Evolutionary conservation across 2,797 vertebrate species (phyloP).

Genomic region (Meriones psammophilus): DNA sequence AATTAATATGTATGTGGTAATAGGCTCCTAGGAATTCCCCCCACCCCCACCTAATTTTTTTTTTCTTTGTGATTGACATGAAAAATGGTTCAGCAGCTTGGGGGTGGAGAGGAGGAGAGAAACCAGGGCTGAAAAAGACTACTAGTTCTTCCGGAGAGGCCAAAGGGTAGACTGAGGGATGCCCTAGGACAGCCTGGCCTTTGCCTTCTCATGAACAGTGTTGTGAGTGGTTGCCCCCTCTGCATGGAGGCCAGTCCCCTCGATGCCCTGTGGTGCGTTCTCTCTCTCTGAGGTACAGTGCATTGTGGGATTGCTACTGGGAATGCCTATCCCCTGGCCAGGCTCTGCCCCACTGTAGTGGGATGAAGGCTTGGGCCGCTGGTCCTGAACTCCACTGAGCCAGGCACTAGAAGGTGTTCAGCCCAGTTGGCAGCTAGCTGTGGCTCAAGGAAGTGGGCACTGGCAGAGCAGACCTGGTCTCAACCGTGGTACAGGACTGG

Average conservation of each 20-base stretch:
- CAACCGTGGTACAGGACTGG: not conserved
- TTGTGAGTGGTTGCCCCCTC: not conserved
- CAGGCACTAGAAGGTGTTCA: conserved; percentile 60
- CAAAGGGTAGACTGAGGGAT: conserved; percentile 40
- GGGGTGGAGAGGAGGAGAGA: conserved; percentile 79
- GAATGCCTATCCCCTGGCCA: conserved; percentile 72
- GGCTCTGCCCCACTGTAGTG: not conserved
- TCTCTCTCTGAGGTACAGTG: conserved; percentile 88
- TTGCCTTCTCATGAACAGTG: conserved; percentile 62
- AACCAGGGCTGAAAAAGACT: conserved; percentile 65
- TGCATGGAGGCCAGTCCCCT: conserved; percentile 58
- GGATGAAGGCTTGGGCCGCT: conserved; percentile 70
- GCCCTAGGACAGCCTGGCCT: conserved; percentile 63
- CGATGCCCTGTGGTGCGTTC: conserved; percentile 77
- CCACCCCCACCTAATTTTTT: conserved; percentile 82
- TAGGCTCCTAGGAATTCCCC: conserved; percentile 86
- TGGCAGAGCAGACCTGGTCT: conserved; percentile 56
- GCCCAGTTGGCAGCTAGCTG: conserved; percentile 67
- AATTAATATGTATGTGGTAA: conserved; percentile 90
- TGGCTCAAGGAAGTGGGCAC: conserved; percentile 70
- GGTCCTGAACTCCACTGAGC: conserved; percentile 57
- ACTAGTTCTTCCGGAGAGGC: conserved; percentile 71
- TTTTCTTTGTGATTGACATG: conserved; percentile 80
- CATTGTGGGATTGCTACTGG: conserved; percentile 84
- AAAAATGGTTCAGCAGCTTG: conserved; percentile 87